Conservation (phyloP, 2,888 invertebrate species). For the Agrochola lota region DNA sequence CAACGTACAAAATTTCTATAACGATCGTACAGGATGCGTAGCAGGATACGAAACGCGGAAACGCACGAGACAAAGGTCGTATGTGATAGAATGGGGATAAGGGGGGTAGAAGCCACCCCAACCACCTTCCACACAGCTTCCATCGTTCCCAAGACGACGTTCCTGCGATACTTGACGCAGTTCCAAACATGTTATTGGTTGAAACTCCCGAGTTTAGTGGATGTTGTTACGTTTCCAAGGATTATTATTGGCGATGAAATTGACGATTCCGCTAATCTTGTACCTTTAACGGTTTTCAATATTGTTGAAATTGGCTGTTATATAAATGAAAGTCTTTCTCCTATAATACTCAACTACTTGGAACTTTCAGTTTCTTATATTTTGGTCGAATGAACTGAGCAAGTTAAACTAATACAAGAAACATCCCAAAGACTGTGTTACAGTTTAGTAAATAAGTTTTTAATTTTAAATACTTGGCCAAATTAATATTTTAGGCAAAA, state of each 20-base stretch:
- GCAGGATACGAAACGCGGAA: conserved; percentile 70
- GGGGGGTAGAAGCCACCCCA: conserved; percentile 31
- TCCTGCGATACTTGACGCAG: conserved; percentile 59
- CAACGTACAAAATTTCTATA: conserved; percentile 42
- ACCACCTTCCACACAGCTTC: conserved; percentile 44
- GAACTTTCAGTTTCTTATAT: background rate
- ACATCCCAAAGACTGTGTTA: too few species aligned
- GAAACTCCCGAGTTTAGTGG: conserved; percentile 44
- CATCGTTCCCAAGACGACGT: conserved; percentile 66
- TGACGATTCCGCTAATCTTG: conserved; percentile 37
- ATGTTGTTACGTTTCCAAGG: conserved; percentile 46
- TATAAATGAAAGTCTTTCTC: background rate
- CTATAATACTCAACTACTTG: background rate
- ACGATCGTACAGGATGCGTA: conserved; percentile 60
- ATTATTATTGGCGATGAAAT: conserved; percentile 46
- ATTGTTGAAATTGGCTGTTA: conserved; percentile 14
- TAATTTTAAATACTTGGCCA: too few species aligned
- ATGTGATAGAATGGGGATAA: conserved; percentile 34
- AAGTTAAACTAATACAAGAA: background rate
- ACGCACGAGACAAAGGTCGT: conserved; percentile 72
- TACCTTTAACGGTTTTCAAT: conserved; percentile 25
- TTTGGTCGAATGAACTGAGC: too few species aligned
- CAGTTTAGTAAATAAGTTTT: background rate
- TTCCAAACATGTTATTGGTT: conserved; percentile 64
- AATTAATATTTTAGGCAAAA: background rate